A percentile compares a stretch with the other conserved stretches of the same genome.
Evolutionary conservation across 2,888 invertebrate species (phyloP).

Genomic region (Alloscopus bannaensis): DNA sequence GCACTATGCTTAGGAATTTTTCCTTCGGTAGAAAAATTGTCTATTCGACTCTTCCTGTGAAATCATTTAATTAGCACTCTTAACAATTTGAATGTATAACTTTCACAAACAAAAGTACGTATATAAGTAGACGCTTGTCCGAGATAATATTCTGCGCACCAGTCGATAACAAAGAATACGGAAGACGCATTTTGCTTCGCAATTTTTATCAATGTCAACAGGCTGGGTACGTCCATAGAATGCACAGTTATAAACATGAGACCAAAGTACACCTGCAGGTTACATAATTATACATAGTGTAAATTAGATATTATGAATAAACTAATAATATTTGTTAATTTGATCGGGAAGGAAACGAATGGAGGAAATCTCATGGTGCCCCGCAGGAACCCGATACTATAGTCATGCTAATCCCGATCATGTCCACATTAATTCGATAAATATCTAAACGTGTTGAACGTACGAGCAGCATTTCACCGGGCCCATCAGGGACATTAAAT

Average conservation of each 20-base stretch:
- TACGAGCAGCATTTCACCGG: slow-evolving; percentile 43
- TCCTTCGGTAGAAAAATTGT: slow-evolving; percentile 56
- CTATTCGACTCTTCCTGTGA: slow-evolving; percentile 61
- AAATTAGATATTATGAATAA: background rate
- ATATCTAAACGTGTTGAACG: too few species aligned
- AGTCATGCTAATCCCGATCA: too few species aligned
- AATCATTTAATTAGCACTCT: background rate
- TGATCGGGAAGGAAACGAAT: background rate
- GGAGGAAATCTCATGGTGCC: background rate
- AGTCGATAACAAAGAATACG: slow-evolving; percentile 63
- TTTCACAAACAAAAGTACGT: background rate
- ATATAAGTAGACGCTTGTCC: too few species aligned
- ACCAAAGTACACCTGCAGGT: slow-evolving; percentile 31
- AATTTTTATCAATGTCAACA: slow-evolving; percentile 1
- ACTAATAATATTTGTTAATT: background rate
- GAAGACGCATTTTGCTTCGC: slow-evolving; percentile 35
- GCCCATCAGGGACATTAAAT: slow-evolving; percentile 10
- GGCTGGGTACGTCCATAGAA: slow-evolving; percentile 31
- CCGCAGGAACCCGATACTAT: too few species aligned
- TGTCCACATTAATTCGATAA: too few species aligned
- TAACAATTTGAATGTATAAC: background rate
- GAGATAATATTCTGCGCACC: too few species aligned
- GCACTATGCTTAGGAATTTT: slow-evolving; percentile 37
- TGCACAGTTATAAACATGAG: slow-evolving; percentile 21
- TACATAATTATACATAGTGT: background rate